Percentiles rank a stretch among this genome's conserved stretches.
These are phyloP conservation scores for Notolepis coatsorum DNA, from an alignment of 2,797 vertebrate species.

Conservation along the genomic window DNA sequence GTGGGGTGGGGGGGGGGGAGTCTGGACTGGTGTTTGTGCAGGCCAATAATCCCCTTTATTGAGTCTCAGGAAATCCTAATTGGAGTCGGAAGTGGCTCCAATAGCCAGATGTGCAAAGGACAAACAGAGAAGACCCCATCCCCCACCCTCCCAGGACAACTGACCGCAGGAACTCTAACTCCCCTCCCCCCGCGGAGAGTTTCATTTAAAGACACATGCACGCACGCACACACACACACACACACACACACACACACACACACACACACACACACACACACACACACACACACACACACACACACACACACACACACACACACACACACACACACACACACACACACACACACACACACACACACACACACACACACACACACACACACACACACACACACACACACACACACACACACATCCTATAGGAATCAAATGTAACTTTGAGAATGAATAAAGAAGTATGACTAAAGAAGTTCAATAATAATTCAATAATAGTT, in stretches of 20 bases:
- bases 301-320: neutral
- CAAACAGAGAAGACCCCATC: constrained; percentile 60
- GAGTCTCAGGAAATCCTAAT: constrained; percentile 82
- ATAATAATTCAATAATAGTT: too few species aligned
- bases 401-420: neutral
- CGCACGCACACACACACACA: neutral
- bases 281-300: constrained; percentile 13
- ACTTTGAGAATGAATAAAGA: too few species aligned
- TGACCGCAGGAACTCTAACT: constrained; percentile 55
- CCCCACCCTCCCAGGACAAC: constrained; percentile 55
- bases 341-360: constrained; percentile 28
- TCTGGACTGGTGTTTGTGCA: constrained; percentile 67
- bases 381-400: constrained; percentile 5
- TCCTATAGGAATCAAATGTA: too few species aligned
- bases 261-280: too few species aligned
- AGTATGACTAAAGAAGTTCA: too few species aligned
- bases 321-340: constrained; percentile 10
- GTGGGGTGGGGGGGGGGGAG: constrained; percentile 61
- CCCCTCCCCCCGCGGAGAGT: constrained; percentile 40
- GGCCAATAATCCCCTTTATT: constrained; percentile 80
- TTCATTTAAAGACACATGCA: constrained; percentile 54
- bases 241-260: too few species aligned
- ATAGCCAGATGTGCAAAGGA: constrained; percentile 78
- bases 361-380: constrained; percentile 18
- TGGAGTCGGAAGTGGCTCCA: constrained; percentile 74